Base-by-base conservation (phyloP, 2,113 vertebrate species). In the Phaetusa simplex region DNA sequence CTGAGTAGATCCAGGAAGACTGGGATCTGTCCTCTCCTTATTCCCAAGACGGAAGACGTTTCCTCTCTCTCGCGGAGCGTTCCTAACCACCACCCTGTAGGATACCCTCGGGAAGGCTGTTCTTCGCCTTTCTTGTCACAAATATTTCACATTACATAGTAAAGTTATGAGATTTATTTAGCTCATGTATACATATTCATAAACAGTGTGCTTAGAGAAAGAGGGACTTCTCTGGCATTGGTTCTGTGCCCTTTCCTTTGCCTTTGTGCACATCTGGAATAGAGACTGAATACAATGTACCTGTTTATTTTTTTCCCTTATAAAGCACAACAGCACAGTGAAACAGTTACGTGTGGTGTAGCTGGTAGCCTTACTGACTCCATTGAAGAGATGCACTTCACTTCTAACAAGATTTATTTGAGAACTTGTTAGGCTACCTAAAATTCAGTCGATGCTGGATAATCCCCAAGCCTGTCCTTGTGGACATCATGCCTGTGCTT, bases 41-140 rank as follows among this genome's bases (percentile, higher is more conserved):
- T 38, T 74, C 23, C 26, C 6, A 14, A 76, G 9, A 9, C 82
- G 21, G 72, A 74, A 87, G 23, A 49, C 0, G 6, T 53, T 67
- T 91, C 8, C 15, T 16, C 1, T 59, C 47, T 64, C 36, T 13
- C 1, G 4, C 29, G 0, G 6, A 72, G 10, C 0, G 2, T 21
- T 85, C 22, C 42, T 90, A 72, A 69, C 26, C 14, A 59, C 26
- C n/a, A 14, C 34, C 13, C 13, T 85, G 14, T 29, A 42, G 23
- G 20, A 67, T 34, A 59, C 2, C 4, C 69, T 85, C 1, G 0
- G 49, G 85, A 90, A 79, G 36, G 8, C 2, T 66, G 15, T 22
- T 87, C 55, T 70, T 62, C 2, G 2, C 14, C 50, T 87, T 73
- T 81, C 64, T 78, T 71, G 45, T 50, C n/a, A 59, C 27, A 93